Conservation (phyloP, 2,797 vertebrate genomes). For the Ispidina picta region DNA sequence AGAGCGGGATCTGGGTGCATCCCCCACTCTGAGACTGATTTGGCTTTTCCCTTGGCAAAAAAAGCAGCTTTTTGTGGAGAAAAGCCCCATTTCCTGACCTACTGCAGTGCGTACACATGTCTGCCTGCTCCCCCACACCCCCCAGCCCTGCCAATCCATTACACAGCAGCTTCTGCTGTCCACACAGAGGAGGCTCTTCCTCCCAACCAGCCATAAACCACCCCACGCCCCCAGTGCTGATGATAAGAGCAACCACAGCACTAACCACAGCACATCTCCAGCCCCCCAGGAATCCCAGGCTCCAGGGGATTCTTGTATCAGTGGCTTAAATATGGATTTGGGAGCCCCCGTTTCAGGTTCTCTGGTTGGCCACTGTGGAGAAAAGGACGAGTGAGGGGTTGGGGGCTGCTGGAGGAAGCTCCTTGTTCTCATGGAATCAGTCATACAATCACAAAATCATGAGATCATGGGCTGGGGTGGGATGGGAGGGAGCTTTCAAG, state of each 20-base stretch:
- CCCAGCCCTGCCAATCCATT: not conserved
- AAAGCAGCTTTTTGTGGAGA: not conserved
- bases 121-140: not conserved
- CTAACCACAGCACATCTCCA: not conserved
- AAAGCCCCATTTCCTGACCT: not conserved
- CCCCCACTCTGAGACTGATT: not conserved
- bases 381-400: not conserved
- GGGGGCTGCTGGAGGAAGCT: accelerated
- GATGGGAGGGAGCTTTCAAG: not conserved
- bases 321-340: not conserved
- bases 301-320: not conserved
- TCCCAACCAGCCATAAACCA: not conserved
- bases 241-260: not conserved
- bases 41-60: not conserved
- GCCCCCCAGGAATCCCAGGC: accelerated
- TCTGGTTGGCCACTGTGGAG: accelerated
- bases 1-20: accelerated
- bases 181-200: not conserved
- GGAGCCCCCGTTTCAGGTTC: not conserved
- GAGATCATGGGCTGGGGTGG: not conserved
- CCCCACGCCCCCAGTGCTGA: not conserved
- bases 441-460: too few species aligned
- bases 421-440: not conserved
- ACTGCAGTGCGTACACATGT: not conserved
- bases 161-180: not conserved